phyloP scores from a whole-genome alignment of 1,140 invertebrate species.

The Aphis craccivora region DNA sequence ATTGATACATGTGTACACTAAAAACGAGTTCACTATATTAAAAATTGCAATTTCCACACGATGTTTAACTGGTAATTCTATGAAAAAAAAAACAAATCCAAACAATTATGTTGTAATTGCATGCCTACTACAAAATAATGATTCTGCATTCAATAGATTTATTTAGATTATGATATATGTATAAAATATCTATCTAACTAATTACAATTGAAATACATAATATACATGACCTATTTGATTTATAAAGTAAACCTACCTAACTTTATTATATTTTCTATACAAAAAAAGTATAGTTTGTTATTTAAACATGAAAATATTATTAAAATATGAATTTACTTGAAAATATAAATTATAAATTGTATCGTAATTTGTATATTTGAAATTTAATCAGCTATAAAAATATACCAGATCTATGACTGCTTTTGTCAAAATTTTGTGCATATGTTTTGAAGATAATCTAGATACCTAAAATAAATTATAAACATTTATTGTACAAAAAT shows the following conservation, averaged over 20 bases:
- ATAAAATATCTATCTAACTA: neutral
- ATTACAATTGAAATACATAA: neutral
- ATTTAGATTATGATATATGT: no score
- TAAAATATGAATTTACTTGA: neutral
- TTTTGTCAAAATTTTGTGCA: neutral
- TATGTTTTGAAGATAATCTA: neutral
- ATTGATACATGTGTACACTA: constrained; percentile 47
- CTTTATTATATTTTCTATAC: neutral
- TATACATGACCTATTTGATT: neutral
- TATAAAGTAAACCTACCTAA: neutral
- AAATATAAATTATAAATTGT: neutral
- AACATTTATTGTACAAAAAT: neutral
- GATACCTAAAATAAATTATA: neutral
- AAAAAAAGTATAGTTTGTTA: neutral
- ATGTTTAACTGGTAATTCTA: constrained; percentile 37
- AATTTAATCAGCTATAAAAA: neutral
- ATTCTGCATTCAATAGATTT: no score
- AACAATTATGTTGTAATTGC: constrained; percentile 8
- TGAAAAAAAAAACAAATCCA: neutral
- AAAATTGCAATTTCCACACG: constrained; percentile 34
- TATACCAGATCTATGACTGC: neutral
- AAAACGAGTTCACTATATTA: constrained; percentile 45
- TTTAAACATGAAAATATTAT: neutral
- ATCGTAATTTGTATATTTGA: neutral
- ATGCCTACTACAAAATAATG: neutral